Conservation (phyloP, 1,140 invertebrate genomes). For the Oncopeltus fasciatus region DNA sequence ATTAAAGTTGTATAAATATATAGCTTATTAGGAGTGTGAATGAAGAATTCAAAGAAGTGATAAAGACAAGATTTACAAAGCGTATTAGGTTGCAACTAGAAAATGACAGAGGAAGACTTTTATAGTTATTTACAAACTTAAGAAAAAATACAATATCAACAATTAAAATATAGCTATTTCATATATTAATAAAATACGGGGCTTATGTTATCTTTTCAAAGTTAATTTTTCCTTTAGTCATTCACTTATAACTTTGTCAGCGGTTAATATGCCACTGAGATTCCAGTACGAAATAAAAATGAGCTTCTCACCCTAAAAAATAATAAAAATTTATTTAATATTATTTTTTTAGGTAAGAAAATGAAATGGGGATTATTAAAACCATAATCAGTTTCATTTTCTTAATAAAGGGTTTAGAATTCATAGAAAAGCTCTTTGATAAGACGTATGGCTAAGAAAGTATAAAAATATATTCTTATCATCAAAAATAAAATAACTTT, state of each 20-base stretch:
- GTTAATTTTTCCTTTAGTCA: no score
- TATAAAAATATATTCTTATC: constrained; percentile 8
- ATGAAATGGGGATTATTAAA: no score
- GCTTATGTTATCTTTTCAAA: not conserved
- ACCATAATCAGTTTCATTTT: not conserved
- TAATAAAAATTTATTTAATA: not conserved
- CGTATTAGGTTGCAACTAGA: not conserved
- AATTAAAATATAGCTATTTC: not conserved
- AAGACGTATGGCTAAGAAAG: not conserved
- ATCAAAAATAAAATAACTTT: constrained; percentile 8
- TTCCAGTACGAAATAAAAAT: not conserved
- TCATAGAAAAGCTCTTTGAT: constrained; percentile 1
- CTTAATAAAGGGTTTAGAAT: not conserved
- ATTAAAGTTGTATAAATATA: not conserved
- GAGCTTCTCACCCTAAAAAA: no score
- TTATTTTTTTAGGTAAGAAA: no score
- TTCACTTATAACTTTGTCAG: not conserved
- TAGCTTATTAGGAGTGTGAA: not conserved
- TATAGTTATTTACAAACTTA: not conserved
- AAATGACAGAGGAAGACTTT: not conserved
- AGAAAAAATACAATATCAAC: not conserved
- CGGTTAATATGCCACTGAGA: not conserved
- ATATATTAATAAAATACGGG: not conserved
- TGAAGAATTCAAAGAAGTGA: not conserved
- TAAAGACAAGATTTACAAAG: not conserved